These are phyloP conservation scores for Esox masquinongy DNA, from an alignment of 2,797 vertebrate genomes.

Conservation along the genomic window DNA sequence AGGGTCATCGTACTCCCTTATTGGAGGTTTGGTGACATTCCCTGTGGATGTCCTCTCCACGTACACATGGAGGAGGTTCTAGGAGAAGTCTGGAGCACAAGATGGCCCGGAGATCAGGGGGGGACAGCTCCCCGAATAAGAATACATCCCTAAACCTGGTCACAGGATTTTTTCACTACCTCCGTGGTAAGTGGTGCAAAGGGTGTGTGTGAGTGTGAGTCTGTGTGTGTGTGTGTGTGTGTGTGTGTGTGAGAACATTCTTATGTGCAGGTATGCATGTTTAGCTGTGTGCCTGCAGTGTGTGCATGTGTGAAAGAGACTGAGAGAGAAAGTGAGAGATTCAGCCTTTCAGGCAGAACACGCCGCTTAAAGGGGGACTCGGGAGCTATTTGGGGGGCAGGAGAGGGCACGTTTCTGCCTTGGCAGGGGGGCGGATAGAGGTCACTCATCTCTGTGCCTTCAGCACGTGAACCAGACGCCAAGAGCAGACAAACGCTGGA, in stretches of 20 bases:
- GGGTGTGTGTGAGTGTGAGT: constrained; percentile 28
- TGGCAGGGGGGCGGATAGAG: constrained; percentile 35
- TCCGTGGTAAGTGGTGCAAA: constrained; percentile 81
- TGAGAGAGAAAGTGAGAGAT: constrained; percentile 1
- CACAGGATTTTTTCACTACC: constrained; percentile 79
- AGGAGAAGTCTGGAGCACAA: constrained; percentile 49
- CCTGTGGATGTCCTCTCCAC: constrained; percentile 56
- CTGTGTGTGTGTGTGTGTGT: constrained; percentile 27
- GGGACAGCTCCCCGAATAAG: constrained; percentile 74
- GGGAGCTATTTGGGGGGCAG: constrained; percentile 20
- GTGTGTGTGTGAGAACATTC: constrained; percentile 12
- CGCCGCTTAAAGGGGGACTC: constrained; percentile 9
- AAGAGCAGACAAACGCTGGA: constrained; percentile 39
- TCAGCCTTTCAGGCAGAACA: constrained; percentile 36
- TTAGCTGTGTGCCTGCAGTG: background rate
- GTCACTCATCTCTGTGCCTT: constrained; percentile 28
- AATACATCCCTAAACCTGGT: constrained; percentile 77
- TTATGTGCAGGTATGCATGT: background rate
- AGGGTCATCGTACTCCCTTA: constrained; percentile 57
- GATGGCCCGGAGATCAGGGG: constrained; percentile 61
- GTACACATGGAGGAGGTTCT: constrained; percentile 56
- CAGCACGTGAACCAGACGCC: constrained; percentile 51
- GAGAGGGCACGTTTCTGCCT: constrained; percentile 46
- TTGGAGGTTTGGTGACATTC: constrained; percentile 21
- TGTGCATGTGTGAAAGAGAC: constrained; percentile 1